These are phyloP conservation scores for Phengaris alcon DNA, from an alignment of 2,888 invertebrate species.

Conservation along the genomic window DNA sequence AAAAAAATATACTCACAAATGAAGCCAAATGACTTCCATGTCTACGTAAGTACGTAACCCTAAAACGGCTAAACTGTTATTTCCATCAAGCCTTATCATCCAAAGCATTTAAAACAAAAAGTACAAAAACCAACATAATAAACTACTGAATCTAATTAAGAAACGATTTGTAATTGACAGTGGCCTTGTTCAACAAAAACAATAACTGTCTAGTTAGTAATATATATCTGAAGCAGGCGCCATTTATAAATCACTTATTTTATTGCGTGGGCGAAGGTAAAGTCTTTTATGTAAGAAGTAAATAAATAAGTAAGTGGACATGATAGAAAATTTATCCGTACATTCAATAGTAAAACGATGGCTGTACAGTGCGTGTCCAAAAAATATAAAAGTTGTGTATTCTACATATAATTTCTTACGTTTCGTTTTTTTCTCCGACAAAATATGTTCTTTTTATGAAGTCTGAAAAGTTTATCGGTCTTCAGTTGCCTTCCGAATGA, in stretches of 20 bases:
- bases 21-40: neutral
- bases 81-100: neutral
- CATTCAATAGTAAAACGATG: no score
- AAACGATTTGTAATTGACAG: conserved; percentile 12
- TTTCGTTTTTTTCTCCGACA: no score
- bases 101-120: neutral
- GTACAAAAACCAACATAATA: neutral
- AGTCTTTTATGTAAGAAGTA: neutral
- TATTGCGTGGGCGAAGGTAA: conserved; percentile 12
- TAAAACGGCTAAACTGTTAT: neutral
- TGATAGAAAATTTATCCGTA: no score
- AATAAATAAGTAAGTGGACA: neutral
- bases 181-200: conserved; percentile 14
- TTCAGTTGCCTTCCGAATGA: neutral
- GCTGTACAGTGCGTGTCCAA: no score
- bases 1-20: neutral
- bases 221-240: conserved; percentile 15
- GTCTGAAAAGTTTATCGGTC: neutral
- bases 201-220: conserved; percentile 6
- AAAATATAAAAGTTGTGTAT: no score
- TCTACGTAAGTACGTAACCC: neutral
- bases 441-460: no score
- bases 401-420: no score
- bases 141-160: conserved; percentile 3
- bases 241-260: conserved; percentile 19